A percentile compares a stretch with the other conserved stretches of the same genome.
Conservation (phyloP, 2,113 vertebrate species). For the Kryptolebias marmoratus region DNA sequence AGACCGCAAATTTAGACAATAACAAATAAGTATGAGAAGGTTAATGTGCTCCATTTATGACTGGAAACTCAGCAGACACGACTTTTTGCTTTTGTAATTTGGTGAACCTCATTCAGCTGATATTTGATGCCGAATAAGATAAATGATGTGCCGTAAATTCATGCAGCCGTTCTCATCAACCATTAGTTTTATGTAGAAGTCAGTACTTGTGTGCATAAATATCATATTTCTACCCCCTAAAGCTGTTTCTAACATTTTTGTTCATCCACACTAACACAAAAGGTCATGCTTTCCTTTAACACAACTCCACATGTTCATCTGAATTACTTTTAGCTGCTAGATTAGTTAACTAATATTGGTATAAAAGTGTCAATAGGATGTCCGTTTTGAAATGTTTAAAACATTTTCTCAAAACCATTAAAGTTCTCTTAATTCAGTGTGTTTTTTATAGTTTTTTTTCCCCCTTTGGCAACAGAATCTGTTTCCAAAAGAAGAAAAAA, state of each 20-base stretch:
- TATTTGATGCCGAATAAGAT: conserved; percentile 29
- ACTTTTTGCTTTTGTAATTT: conserved; percentile 17
- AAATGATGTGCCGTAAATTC: conserved; percentile 36
- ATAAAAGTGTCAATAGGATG: not conserved
- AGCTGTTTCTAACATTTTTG: not conserved
- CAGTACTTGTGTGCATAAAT: conserved; percentile 30
- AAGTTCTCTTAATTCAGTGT: not conserved
- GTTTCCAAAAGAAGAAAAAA: not conserved
- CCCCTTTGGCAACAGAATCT: not conserved
- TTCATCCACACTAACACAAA: not conserved
- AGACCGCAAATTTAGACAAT: conserved; percentile 36
- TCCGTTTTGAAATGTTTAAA: not conserved
- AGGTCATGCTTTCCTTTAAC: not conserved
- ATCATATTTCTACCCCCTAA: conserved; percentile 44
- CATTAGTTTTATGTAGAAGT: conserved; percentile 21
- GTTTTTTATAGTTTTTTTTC: not conserved
- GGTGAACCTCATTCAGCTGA: conserved; percentile 33
- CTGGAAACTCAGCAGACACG: conserved; percentile 27
- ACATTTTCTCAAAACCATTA: not conserved
- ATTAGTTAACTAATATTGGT: not conserved
- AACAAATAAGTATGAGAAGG: conserved; percentile 22
- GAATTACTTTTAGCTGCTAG: not conserved
- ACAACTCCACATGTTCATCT: not conserved
- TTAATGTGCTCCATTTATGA: conserved; percentile 36
- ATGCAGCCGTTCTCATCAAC: conserved; percentile 10